Conservation (phyloP, 2,888 invertebrate genomes). For the Mellilla xanthometata region DNA sequence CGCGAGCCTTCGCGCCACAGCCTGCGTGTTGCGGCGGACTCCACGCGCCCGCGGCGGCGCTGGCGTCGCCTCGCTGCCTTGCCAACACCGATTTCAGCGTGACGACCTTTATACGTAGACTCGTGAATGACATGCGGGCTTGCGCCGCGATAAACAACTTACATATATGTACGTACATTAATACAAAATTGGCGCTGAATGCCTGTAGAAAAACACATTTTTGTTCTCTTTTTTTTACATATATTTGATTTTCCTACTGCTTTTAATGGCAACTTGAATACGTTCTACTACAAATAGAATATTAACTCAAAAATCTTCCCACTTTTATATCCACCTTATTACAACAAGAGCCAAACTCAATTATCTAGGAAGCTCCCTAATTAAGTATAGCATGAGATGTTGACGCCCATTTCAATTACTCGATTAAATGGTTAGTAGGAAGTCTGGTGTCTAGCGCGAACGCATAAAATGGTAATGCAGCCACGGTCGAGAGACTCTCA, state of each 20-base stretch:
- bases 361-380: conserved; percentile 16
- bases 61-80: conserved; percentile 43
- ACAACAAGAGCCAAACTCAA: conserved; percentile 7
- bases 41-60: conserved; percentile 42
- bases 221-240: too few species aligned
- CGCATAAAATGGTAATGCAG: conserved; percentile 49
- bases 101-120: conserved; percentile 59
- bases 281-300: too few species aligned
- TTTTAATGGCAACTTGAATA: too few species aligned
- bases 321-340: too few species aligned
- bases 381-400: conserved; percentile 24
- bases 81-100: conserved; percentile 55
- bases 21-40: conserved; percentile 77
- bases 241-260: too few species aligned
- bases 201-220: too few species aligned
- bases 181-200: too few species aligned
- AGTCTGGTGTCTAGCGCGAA: conserved; percentile 38
- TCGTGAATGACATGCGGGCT: conserved; percentile 54
- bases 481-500: conserved; percentile 45
- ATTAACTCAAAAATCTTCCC: too few species aligned
- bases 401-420: conserved; percentile 41
- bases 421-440: conserved; percentile 41
- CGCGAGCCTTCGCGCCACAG: conserved; percentile 76
- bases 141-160: conserved; percentile 30
- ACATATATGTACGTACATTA: background rate